Base-by-base conservation (phyloP, 1,140 invertebrate species). In the Trichoplusia ni region DNA sequence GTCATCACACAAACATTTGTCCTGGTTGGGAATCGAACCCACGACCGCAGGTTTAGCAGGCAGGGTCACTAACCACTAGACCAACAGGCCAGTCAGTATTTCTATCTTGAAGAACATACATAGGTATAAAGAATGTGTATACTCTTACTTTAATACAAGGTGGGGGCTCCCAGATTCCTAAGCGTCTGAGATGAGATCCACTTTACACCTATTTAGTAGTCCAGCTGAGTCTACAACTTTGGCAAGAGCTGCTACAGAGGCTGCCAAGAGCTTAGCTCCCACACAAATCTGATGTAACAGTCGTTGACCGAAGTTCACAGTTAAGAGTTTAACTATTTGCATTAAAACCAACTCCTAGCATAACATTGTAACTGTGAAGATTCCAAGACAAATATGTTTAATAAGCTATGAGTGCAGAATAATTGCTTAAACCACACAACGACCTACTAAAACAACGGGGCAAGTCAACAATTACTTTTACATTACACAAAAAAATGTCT, bases 271-370 rank as follows among this genome's bases (percentile, higher is more conserved):
- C 25, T 13, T 0, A 13, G 44, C 2, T 47, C 44, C 44, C 44
- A 47, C 44, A 47, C n/a, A n/a, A n/a, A n/a, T n/a, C 44, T 47
- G 25, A 14, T 25, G 44, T 27, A n/a, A 21, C 19, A 18, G 44
- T 29, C 44, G n/a, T 5, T 29, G 44, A 47, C 44, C 44, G 9
- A 16, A 4, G 27, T 25, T 31, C n/a, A 47, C 14, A 16, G 44
- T 47, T 31, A 31, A 29, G 23, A 42, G n/a, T 42, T 21, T 4
- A 1, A 11, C 18, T n/a, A 42, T 11, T 3, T n/a, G 4, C 19
- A 42, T 11, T 21, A 19, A 8, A 21, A 42, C 9, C 38, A 21
- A 0, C 1, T 14, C 0, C 35, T 37, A 37, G n/a, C n/a, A n/a
- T n/a, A n/a, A n/a, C n/a, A n/a, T n/a, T n/a, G n/a, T n/a, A n/a